Evolutionary conservation across 2,888 invertebrate genomes (phyloP), one percentile per base, ranked within the genome.

Genomic region (Lasioglossum malachurum): DNA sequence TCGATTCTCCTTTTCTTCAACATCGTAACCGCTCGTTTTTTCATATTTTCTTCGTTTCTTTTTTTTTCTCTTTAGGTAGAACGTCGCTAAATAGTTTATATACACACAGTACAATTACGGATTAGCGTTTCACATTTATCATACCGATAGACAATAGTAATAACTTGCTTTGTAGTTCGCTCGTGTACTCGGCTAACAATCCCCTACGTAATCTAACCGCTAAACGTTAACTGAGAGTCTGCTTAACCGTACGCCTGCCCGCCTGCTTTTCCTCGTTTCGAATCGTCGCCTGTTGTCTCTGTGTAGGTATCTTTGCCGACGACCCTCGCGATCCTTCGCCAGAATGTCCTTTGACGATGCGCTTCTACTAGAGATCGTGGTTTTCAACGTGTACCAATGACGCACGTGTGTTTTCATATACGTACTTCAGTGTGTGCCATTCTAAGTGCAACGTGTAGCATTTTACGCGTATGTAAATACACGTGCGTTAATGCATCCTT

Each of bases 41-140:
- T 69, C 67, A 38, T 23, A 35, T 69, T 69, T 69, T 69, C 67
- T 35, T 69, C 67, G 3, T 69, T 10, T 69, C 75, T 74, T 82
- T 49, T 73, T 69, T 81, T 46, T 49, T 41, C 77, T 71, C 80
- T 49, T 71, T 88, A 90, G 80, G 76, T 85, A 84, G 86, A 72
- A 84, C 87, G 79, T 87, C 60, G 71, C 78, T 89, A 90, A 85
- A 86, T 90, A 87, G 77, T 88, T 71, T 71, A 84, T 88, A 88
- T 90, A 91, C 88, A 91, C 89, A 92, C 88, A 91, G 84, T 90
- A 92, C 82, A 89, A 64, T 92, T 91, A 91, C 79, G 86, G 85
- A 88, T 86, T 90, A 91, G 89, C 88, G 84, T 87, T 78, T 91
- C 89, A 92, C 92, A 92, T 92, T 91, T 89, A 92, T 91, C 91